Evolutionary conservation across 2,113 vertebrate genomes (phyloP).

Genomic region (Heterotis niloticus): DNA sequence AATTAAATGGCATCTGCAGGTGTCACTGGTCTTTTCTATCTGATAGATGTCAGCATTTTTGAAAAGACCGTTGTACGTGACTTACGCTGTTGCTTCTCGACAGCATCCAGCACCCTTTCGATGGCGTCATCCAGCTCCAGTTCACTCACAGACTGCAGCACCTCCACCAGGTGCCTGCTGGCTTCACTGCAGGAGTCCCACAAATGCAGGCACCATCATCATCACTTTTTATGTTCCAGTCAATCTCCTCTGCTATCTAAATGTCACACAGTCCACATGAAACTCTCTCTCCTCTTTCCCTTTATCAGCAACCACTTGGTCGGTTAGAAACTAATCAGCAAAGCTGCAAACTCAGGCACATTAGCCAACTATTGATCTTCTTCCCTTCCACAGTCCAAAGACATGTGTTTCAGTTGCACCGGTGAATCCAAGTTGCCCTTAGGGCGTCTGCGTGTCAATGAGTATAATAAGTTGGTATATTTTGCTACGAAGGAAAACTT

Average conservation of each 20-base stretch:
- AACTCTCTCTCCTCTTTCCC: no score
- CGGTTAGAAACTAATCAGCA: no score
- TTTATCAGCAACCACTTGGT: no score
- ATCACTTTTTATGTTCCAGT: not conserved
- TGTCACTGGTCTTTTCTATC: not conserved
- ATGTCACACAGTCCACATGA: no score
- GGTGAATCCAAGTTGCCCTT: no score
- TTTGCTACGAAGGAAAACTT: no score
- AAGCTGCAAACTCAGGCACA: no score
- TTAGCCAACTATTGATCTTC: no score
- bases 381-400: no score
- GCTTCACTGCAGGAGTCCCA: slow-evolving; percentile 70
- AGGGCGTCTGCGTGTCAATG: no score
- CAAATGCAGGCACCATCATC: not conserved
- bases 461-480: no score
- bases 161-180: slow-evolving; percentile 76
- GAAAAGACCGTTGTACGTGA: slow-evolving; percentile 27
- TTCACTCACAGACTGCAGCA: slow-evolving; percentile 69
- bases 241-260: not conserved
- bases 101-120: slow-evolving; percentile 80
- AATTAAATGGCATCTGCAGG: not conserved
- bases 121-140: slow-evolving; percentile 76
- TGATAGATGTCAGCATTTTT: not conserved
- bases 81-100: slow-evolving; percentile 90
- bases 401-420: no score